Base-by-base conservation (phyloP, 1,140 invertebrate genomes). In the Saccostrea cuccullata region DNA sequence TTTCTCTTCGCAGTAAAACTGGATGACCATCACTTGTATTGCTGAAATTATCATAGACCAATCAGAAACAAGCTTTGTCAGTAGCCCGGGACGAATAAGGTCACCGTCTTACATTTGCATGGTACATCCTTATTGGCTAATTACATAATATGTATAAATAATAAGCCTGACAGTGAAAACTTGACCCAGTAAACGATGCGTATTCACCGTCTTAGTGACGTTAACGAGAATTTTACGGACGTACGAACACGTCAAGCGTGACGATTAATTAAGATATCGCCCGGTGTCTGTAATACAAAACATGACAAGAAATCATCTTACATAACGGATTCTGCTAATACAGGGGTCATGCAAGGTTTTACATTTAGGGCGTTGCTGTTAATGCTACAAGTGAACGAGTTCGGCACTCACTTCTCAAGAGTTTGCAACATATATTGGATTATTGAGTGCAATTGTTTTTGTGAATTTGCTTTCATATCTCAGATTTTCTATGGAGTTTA, bases 221-320 rank as follows among this genome's bases (percentile, higher is more conserved):
- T 73, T 73, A 73, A 73, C 26, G 70, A 73, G 70, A 36, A 8
- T 15, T 73, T 73, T 73, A 73, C 70, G 70, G 23, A 26, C 30
- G 15, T 15, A 5, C 2, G 11, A 30, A 73, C 70, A 73, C 70
- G 11, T 73, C 26, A 73, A 30, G 70, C 70, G 70, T 73, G 70
- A 73, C 70, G 11, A 73, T 36, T 73, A 30, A 73, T 73, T 73
- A 73, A 73, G 70, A 30, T 73, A 73, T 36, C 26, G 26, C 70
- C 26, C 70, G 23, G 13, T 73, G 70, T 30, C 26, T 73, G 26
- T 36, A 73, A 30, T 36, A 20, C 58, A 20, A 30, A 73, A 73
- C 70, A 73, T 73, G 70, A 73, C 70, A 73, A 17, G 70, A 36
- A 23, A 73, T 73, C 26, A 36, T 73, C 26, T 73, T 73, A 73